Evolutionary conservation across 1,140 invertebrate species (phyloP).

Genomic region (Zaprionus davidi): DNA sequence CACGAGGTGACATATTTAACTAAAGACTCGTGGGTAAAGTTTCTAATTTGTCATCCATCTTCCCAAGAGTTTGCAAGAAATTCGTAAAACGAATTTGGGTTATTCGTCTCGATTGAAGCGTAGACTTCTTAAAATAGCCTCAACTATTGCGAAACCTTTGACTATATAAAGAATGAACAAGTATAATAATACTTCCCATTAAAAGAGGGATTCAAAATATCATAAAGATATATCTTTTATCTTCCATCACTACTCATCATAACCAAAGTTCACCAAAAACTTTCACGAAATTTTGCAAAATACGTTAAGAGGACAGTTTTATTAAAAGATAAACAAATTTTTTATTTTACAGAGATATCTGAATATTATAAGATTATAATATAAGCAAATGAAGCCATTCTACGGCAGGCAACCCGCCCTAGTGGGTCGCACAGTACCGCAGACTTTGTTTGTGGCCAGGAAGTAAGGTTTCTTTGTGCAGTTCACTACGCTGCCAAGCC

Average conservation of each 20-base stretch:
- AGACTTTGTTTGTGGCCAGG: conserved; percentile 8
- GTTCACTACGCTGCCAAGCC: conserved; percentile 9
- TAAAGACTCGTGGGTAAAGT: neutral
- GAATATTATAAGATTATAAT: neutral
- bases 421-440: conserved; percentile 40
- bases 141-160: neutral
- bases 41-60: neutral
- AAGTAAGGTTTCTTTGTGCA: conserved; percentile 55
- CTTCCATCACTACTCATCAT: neutral
- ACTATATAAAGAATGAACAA: too few relatives aligned
- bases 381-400: neutral
- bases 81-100: neutral
- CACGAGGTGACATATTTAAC: neutral
- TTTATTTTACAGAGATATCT: conserved; percentile 8
- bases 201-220: neutral
- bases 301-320: neutral
- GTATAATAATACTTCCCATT: too few relatives aligned
- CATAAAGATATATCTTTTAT: neutral
- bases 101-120: neutral
- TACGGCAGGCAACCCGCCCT: conserved; percentile 39
- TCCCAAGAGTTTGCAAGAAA: neutral
- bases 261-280: neutral
- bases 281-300: neutral
- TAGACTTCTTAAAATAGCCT: neutral
- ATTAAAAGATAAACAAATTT: neutral